Conservation (phyloP, 2,797 vertebrate species). For the Rallus crepitans region DNA sequence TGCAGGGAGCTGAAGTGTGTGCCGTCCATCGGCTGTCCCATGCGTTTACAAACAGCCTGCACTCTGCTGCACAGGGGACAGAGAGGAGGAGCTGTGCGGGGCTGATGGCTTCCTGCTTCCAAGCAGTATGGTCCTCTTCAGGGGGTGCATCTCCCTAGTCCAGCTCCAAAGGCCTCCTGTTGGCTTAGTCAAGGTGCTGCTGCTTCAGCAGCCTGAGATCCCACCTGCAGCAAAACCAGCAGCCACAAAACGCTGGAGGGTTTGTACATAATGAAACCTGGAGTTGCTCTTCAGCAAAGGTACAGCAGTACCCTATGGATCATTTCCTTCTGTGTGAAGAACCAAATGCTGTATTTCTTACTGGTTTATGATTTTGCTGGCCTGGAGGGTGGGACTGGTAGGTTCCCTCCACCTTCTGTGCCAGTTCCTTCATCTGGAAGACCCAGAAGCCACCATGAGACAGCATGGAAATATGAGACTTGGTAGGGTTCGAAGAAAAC, state of each 20-base stretch:
- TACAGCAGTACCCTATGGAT: background rate
- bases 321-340: background rate
- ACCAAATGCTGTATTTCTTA: background rate
- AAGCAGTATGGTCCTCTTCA: background rate
- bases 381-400: background rate
- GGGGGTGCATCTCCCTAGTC: background rate
- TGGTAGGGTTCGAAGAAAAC: background rate
- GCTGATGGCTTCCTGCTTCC: background rate
- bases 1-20: too few relatives aligned
- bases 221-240: background rate
- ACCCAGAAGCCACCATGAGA: background rate
- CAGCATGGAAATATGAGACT: background rate
- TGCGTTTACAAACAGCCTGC: background rate
- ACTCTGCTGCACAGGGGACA: rapidly evolving
- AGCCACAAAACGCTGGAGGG: background rate
- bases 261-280: background rate
- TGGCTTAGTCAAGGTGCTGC: background rate
- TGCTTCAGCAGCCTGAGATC: background rate
- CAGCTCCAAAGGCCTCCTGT: rapidly evolving
- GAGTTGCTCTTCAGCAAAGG: background rate
- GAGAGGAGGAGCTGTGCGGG: background rate
- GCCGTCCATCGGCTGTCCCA: background rate
- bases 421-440: background rate
- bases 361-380: background rate
- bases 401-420: background rate